Percentiles rank a stretch among this genome's conserved stretches.
phyloP scores from a whole-genome alignment of 2,888 invertebrate species.

The Dendrolimus pini region DNA sequence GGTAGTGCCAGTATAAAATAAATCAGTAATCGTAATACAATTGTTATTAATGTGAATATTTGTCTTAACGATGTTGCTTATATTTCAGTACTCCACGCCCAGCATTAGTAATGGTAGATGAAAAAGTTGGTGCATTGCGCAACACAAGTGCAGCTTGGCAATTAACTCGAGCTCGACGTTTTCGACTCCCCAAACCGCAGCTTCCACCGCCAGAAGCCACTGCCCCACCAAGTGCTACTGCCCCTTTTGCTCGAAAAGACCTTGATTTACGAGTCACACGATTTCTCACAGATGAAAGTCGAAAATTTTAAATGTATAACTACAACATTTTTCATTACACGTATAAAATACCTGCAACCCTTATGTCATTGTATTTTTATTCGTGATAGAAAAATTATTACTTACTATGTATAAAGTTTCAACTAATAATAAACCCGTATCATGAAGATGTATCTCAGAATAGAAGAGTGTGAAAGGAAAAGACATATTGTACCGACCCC shows the following conservation, averaged over 20 bases:
- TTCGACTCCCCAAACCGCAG: constrained; percentile 45
- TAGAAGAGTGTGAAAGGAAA: too few relatives aligned
- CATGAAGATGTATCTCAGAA: too few relatives aligned
- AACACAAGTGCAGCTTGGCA: constrained; percentile 57
- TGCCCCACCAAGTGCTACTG: constrained; percentile 45
- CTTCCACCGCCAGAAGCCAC: constrained; percentile 44
- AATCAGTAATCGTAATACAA: too few relatives aligned
- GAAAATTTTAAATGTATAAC: neutral
- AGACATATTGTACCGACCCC: too few relatives aligned
- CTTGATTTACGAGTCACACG: constrained; percentile 47
- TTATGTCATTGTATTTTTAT: too few relatives aligned
- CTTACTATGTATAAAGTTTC: neutral
- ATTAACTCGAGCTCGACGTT: constrained; percentile 55
- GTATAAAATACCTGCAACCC: too few relatives aligned
- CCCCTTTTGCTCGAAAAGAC: constrained; percentile 49
- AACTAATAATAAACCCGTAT: neutral
- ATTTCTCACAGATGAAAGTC: constrained; percentile 34
- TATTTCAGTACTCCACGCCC: constrained; percentile 45
- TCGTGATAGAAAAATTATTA: too few relatives aligned
- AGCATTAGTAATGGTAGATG: constrained; percentile 40
- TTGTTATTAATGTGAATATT: too few relatives aligned
- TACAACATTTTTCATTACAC: neutral
- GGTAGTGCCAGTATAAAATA: too few relatives aligned
- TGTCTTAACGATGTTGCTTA: too few relatives aligned
- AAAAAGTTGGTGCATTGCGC: constrained; percentile 37